Evolutionary conservation across 2,888 invertebrate genomes (phyloP), one percentile per base, ranked within the genome.

Genomic region (Tetanocera ferruginea): DNA sequence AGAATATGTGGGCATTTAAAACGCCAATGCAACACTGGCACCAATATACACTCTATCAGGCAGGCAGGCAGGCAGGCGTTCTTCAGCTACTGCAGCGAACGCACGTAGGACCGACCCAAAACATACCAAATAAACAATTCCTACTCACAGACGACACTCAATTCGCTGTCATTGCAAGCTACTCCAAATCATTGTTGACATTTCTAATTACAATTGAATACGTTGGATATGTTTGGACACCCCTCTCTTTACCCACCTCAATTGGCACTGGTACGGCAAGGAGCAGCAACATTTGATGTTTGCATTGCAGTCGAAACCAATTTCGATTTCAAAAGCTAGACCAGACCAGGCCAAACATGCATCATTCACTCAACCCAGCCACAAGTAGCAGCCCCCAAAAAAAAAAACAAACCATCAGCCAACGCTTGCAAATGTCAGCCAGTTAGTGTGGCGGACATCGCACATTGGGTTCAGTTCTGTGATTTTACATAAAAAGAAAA

Each of bases 181-280:
- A 34, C 69, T 82, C 85, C 76, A 87, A 88, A 86, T 88, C 87
- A 85, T 88, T 88, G 88, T 88, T 88, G 88, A 88, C 88, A 88
- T 86, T 86, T 88, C 88, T 87, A 88, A 88, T 88, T 88, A 88
- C 88, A 88, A 88, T 88, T 88, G 87, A 88, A 88, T 84, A 83
- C 81, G 80, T 83, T 83, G 79, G 52, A 37, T 64, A 78, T 79
- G 74, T 75, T 66, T 19, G 25, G 17, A 8, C 0, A 37, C 19
- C 4, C 1, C 66, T 3, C 23, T 11, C 6, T 23, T 60, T 25
- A n/a, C 34, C 37, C 66, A 14, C n/a, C 19, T 37, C 19, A 23
- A 37, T 19, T 23, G 60, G 43, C 5, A 57, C 11, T 19, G 31
- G 23, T 31, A 49, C 51, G 34, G 31, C 31, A 28, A 8, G n/a